These are phyloP conservation scores for Sitta carolinensis DNA, from an alignment of 2,797 vertebrate species.

Conservation along the genomic window DNA sequence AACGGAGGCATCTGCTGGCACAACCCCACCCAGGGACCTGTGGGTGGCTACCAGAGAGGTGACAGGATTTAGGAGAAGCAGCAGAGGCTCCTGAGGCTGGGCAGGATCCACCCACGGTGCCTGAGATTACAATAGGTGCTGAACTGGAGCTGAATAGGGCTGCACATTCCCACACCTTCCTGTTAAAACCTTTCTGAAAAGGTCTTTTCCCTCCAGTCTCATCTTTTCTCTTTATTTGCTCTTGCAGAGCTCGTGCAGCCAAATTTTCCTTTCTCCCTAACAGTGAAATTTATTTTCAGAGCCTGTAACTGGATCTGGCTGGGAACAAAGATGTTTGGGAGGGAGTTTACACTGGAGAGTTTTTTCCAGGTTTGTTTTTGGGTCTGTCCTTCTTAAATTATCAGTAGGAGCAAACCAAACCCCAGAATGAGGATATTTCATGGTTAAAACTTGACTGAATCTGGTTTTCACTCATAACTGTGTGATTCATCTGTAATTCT, in stretches of 20 bases:
- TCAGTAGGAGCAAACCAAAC: not conserved
- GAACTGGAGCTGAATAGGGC: not conserved
- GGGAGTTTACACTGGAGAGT: not conserved
- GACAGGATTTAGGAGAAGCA: not conserved
- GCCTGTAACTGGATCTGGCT: slow-evolving; percentile 11
- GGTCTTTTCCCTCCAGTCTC: not conserved
- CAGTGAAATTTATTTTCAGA: slow-evolving; percentile 1
- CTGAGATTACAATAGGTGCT: not conserved
- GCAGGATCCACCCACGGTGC: not conserved
- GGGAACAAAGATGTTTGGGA: slow-evolving; percentile 3
- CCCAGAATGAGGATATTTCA: not conserved
- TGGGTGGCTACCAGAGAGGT: not conserved
- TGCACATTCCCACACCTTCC: not conserved
- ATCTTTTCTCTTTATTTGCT: not conserved
- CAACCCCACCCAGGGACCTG: not conserved
- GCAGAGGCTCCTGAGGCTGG: not conserved
- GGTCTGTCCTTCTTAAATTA: not conserved
- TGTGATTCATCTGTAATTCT: not conserved
- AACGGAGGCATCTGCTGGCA: not conserved
- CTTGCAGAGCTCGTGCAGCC: not conserved
- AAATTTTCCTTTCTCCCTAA: not conserved
- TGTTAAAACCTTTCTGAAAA: not conserved
- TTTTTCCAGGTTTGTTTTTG: not conserved
- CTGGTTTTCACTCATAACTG: not conserved
- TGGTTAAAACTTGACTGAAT: not conserved